Evolutionary conservation across 2,888 invertebrate species (phyloP), one percentile per base, ranked within the genome.

Genomic region (Choristoneura rosaceana): DNA sequence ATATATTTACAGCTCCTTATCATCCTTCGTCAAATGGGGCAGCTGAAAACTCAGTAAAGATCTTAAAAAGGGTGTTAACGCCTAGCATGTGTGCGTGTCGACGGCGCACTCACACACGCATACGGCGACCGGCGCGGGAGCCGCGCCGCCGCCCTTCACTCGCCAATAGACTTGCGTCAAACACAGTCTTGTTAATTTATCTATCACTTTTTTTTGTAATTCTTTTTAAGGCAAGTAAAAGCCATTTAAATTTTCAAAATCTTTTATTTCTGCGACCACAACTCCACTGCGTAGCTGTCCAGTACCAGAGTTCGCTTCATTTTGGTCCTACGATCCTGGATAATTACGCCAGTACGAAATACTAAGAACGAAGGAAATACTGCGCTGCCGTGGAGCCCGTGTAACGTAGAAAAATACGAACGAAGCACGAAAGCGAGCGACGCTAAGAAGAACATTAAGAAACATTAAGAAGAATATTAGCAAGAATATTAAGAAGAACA

Each of bases 11-110:
- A 9, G 60, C 60, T 0, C 55, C 66, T 0, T 66, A 66, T 10
- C 55, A 58, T 33, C 66, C 66, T 14, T 17, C 66, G 5, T 69
- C 61, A 0, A 69, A 69, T 15, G 68, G 68, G 38, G 50, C 61
- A 3, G 50, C 50, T 9, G 68, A 69, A 15, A 69, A 60, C 9
- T 50, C 50, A 3, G 61, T 62, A 9, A 43, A 15, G 0, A 62
- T 43, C 0, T 9, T 62, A 9, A 62, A 62, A 25, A 43, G 12
- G 1, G 61, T 25, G 25, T 25, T 25, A 25, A 25, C 25, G 25
- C 25, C 25, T 25, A 25, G 25, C 25, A 25, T 25, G 25, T 25
- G 25, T 25, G 25, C 2, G 25, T 25, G 25, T 25, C 25, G 25
- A 25, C 25, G 2, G 25, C 25, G 25, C 25, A 25, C 25, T 2